These are phyloP conservation scores for Ploceus nigricollis DNA, from an alignment of 2,113 vertebrate genomes.

Conservation along the genomic window DNA sequence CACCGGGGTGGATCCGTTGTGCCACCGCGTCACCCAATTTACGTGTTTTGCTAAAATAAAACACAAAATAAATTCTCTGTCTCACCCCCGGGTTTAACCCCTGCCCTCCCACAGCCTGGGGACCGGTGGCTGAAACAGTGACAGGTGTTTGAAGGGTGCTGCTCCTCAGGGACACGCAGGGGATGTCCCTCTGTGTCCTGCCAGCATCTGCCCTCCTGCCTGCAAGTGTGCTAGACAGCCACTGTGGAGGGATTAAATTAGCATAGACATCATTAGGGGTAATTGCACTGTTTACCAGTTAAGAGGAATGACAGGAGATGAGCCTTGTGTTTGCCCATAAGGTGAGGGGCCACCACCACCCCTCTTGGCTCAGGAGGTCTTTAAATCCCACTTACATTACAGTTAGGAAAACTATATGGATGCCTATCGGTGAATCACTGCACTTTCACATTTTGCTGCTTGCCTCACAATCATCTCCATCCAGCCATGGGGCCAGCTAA, in stretches of 20 bases:
- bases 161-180: background rate
- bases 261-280: background rate
- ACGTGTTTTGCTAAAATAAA: background rate
- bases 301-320: background rate
- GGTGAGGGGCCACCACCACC: background rate
- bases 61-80: background rate
- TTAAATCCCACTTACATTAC: background rate
- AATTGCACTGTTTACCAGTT: background rate
- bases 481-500: background rate
- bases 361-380: background rate
- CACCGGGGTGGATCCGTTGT: rapidly evolving
- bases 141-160: background rate
- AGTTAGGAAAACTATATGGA: background rate
- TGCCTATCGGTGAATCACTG: background rate
- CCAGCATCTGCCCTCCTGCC: background rate
- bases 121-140: background rate
- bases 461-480: background rate
- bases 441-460: background rate
- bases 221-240: background rate
- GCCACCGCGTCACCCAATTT: background rate
- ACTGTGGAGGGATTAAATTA: background rate
- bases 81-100: background rate
- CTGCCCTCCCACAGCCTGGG: rapidly evolving
- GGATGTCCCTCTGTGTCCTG: background rate
- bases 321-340: background rate